These are phyloP conservation scores for Henricia sp. DNA, from an alignment of 53 echinoderm and acorn worm genomes.

Conservation along the genomic window DNA sequence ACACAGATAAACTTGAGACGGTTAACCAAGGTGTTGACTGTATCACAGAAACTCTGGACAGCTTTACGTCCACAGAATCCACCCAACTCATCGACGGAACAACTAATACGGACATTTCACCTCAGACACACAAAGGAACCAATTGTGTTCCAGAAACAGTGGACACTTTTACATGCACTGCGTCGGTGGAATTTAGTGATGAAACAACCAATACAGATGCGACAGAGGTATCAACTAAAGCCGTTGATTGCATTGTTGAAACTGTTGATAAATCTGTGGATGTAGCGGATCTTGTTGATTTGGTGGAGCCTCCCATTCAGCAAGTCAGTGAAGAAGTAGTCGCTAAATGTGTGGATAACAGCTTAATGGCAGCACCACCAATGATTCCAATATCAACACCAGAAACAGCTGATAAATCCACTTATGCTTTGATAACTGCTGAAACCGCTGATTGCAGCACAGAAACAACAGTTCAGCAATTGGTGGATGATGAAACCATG, in stretches of 20 bases:
- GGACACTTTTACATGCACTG: conserved; percentile 31
- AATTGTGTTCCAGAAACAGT: conserved; percentile 11
- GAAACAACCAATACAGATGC: conserved; percentile 52
- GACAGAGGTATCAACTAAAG: conserved; percentile 24
- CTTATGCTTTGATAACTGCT: conserved; percentile 32
- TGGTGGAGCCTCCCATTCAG: background rate
- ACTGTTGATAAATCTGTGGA: conserved; percentile 56
- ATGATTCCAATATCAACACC: background rate
- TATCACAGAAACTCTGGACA: conserved; percentile 22
- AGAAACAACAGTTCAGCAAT: conserved; percentile 33
- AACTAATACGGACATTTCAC: conserved; percentile 23
- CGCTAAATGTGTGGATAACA: conserved; percentile 13
- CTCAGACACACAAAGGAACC: conserved; percentile 32
- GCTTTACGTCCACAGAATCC: conserved; percentile 37
- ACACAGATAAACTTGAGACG: conserved; percentile 36
- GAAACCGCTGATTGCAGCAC: conserved; percentile 52
- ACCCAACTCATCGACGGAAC: conserved; percentile 14
- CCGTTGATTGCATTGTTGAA: conserved; percentile 44
- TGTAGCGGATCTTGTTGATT: conserved; percentile 41
- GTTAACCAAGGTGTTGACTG: conserved; percentile 32
- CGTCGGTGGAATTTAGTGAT: conserved; percentile 22
- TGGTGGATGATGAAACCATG: conserved; percentile 32
- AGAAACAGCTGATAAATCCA: conserved; percentile 50
- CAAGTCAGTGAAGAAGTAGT: conserved; percentile 26
- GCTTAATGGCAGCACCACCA: conserved; percentile 48